Evolutionary conservation across 1,140 invertebrate species (phyloP), one percentile per base, ranked within the genome.

Genomic region (Bombus superbus): DNA sequence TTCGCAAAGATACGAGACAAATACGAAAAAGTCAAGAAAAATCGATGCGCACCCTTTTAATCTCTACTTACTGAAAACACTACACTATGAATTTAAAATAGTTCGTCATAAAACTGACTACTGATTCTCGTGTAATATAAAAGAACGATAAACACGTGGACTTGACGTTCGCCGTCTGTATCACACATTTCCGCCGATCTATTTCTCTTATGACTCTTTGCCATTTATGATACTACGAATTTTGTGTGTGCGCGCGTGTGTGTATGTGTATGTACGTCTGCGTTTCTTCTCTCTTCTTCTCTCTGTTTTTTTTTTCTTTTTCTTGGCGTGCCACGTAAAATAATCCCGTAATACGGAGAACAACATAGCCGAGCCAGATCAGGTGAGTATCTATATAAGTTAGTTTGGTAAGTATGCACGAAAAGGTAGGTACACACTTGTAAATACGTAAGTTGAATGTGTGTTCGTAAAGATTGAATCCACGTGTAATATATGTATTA

Each of bases 61-160:
- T 28, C 1, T 83, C 76, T 84, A 79, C 66, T 28, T 53, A 75
- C 83, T 86, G 78, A 83, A 83, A 86, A 76, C n/a, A 44, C 59
- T 73, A 74, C 28, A 15, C 57, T 81, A 81, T 4, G 18, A 73
- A 66, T 74, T 42, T 81, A 81, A 85, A 85, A 57, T 66, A 81
- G 22, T 59, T 35, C 18, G 25, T 35, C 8, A 35, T 57, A 71
- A 35, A 53, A 57, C 6, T 25, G 28, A 62, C 42, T 69, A 40
- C n/a, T 47, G 15, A 73, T 73, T 28, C n/a, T 83, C 10, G 1
- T 32, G 13, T 35, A 38, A 53, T 15, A 53, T 53, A 42, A 53
- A 81, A 53, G 64, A 81, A 73, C 18, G 15, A 59, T 69, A 71
- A 59, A 78, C 40, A 44, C 18, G 57, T 62, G 57, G 42, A 22